Evolutionary conservation across 35 echinoderm and acorn worm species (phyloP).

Genomic region (Apostichopus californicus): DNA sequence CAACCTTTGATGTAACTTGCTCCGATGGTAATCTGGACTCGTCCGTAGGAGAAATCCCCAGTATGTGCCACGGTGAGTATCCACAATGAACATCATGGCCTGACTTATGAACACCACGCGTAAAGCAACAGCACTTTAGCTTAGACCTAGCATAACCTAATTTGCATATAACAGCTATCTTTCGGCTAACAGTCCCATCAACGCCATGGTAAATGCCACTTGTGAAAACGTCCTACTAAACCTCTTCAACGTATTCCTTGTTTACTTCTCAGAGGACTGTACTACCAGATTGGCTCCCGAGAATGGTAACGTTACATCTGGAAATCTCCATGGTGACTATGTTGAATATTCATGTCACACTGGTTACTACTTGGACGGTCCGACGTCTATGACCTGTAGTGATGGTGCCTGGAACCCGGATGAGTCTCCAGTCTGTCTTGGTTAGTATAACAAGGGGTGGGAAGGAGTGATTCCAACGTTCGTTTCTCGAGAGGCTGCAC

Average conservation of each 20-base stretch:
- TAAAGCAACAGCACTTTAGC: no score
- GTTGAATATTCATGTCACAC: neutral
- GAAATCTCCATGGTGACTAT: neutral
- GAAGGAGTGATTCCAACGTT: no score
- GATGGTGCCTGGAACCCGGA: neutral
- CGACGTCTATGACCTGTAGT: neutral
- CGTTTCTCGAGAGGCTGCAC: no score
- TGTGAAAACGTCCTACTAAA: no score
- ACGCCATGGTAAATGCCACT: no score
- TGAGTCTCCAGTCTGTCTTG: neutral
- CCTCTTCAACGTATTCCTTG: neutral
- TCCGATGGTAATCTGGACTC: neutral
- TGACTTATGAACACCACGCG: no score
- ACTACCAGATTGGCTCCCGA: neutral
- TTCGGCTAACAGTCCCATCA: no score
- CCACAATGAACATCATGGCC: no score
- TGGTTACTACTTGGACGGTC: neutral
- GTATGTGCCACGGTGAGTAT: neutral
- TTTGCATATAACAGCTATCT: no score
- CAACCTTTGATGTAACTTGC: neutral
- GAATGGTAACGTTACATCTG: neutral
- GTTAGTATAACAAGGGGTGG: neutral
- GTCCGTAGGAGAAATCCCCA: neutral
- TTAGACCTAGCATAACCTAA: no score
- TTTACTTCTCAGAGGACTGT: conserved; percentile 24